A percentile compares a stretch with the other conserved stretches of the same genome.
phyloP scores from a whole-genome alignment of 2,888 invertebrate species.

The Anagyrus pseudococci region DNA sequence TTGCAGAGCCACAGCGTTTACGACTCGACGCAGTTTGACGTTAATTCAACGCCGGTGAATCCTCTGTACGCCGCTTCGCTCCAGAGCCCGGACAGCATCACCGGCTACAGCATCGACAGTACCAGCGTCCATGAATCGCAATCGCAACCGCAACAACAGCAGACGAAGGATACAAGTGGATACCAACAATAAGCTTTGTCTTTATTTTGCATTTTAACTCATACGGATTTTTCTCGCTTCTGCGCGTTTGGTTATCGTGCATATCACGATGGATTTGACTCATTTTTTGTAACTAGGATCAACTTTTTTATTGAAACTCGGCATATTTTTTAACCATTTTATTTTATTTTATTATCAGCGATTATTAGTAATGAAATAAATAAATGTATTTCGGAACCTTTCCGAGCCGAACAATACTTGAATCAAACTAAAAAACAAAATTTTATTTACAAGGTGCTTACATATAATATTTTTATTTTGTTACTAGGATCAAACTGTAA shows the following conservation, averaged over 20 bases:
- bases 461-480: too few relatives aligned
- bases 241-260: too few relatives aligned
- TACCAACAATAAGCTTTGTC: constrained; percentile 54
- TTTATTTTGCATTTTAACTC: neutral
- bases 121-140: constrained; percentile 45
- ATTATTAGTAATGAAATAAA: too few relatives aligned
- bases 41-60: constrained; percentile 71
- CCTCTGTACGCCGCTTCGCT: constrained; percentile 74
- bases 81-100: constrained; percentile 76
- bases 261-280: too few relatives aligned
- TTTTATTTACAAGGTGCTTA: too few relatives aligned
- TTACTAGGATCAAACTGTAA: too few relatives aligned
- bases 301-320: neutral
- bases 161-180: constrained; percentile 54
- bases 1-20: constrained; percentile 75
- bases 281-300: too few relatives aligned
- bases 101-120: constrained; percentile 66
- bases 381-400: too few relatives aligned
- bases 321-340: too few relatives aligned
- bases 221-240: neutral
- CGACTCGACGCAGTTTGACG: constrained; percentile 76
- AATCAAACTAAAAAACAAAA: too few relatives aligned
- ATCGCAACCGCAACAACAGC: constrained; percentile 47
- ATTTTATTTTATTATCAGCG: too few relatives aligned
- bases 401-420: too few relatives aligned